phyloP scores from a whole-genome alignment of 2,797 vertebrate species.

The Picus viridis region DNA sequence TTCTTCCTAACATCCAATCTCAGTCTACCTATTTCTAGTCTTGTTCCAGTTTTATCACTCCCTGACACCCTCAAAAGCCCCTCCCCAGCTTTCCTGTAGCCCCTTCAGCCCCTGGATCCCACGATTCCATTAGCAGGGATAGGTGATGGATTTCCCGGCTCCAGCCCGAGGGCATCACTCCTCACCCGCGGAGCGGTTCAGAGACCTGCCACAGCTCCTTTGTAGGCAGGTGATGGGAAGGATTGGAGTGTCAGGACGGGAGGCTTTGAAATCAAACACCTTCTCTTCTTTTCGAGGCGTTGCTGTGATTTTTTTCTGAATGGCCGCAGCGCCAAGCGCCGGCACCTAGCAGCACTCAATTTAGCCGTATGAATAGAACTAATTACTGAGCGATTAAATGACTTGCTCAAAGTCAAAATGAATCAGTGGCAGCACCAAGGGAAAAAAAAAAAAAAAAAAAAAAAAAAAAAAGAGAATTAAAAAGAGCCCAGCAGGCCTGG shows the following conservation, averaged over 20 bases:
- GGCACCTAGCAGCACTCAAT: slow-evolving; percentile 48
- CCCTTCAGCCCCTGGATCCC: no score
- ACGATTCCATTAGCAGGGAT: not conserved
- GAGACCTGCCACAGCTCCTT: slow-evolving; percentile 15
- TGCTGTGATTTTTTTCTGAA: slow-evolving; percentile 65
- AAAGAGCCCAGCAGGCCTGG: not conserved
- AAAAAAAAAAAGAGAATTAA: no score
- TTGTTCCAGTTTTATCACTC: no score
- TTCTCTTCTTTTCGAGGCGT: slow-evolving; percentile 45
- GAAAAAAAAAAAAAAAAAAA: not conserved
- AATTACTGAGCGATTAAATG: slow-evolving; percentile 63
- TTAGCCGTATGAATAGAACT: slow-evolving; percentile 66
- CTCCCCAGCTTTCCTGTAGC: no score
- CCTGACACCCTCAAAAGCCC: no score
- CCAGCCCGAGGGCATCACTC: not conserved
- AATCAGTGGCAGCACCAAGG: slow-evolving; percentile 12
- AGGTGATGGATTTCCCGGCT: slow-evolving; percentile 2
- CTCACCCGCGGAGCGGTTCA: not conserved
- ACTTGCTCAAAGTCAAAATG: slow-evolving; percentile 65
- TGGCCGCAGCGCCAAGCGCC: slow-evolving; percentile 26
- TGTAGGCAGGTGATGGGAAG: not conserved
- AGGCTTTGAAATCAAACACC: slow-evolving; percentile 51
- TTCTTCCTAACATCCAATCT: no score
- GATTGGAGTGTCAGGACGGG: slow-evolving; percentile 52
- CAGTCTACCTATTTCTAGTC: no score